Conservation (phyloP, 1,140 invertebrate genomes). For the Ptiloglossa arizonensis region DNA sequence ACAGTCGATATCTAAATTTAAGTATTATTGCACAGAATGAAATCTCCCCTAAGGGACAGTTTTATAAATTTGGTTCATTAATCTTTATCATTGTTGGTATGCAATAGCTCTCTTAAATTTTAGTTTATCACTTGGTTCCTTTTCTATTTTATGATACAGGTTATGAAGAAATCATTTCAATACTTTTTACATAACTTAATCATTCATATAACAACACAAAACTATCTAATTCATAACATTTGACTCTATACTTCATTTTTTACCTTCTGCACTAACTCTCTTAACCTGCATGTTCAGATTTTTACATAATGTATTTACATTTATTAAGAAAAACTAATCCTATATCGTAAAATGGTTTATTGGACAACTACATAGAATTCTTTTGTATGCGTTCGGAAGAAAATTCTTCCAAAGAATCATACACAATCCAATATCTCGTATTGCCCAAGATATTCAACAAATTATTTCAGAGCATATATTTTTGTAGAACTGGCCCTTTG, state of each 20-base stretch:
- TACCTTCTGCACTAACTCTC: slow-evolving; percentile 52
- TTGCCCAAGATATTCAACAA: slow-evolving; percentile 53
- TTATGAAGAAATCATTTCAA: slow-evolving; percentile 55
- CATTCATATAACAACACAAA: slow-evolving; percentile 32
- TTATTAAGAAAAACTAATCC: slow-evolving; percentile 16
- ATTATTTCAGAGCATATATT: slow-evolving; percentile 68
- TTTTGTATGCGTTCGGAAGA: slow-evolving; percentile 63
- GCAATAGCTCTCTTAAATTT: slow-evolving; percentile 56
- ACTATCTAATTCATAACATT: slow-evolving; percentile 21
- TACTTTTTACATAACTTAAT: slow-evolving; percentile 34
- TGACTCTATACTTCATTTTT: slow-evolving; percentile 39
- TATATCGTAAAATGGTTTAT: slow-evolving; percentile 31
- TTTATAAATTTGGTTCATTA: slow-evolving; percentile 72
- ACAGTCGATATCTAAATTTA: slow-evolving; percentile 78
- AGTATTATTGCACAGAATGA: slow-evolving; percentile 73
- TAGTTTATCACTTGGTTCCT: slow-evolving; percentile 57
- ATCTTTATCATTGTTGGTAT: slow-evolving; percentile 42
- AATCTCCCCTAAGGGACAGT: slow-evolving; percentile 80
- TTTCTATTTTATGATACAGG: slow-evolving; percentile 68
- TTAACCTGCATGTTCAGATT: slow-evolving; percentile 55
- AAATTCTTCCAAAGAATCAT: slow-evolving; percentile 48
- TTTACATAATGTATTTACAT: slow-evolving; percentile 41
- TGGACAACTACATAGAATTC: slow-evolving; percentile 36
- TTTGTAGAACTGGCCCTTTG: slow-evolving; percentile 80
- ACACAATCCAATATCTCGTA: slow-evolving; percentile 51